Evolutionary conservation across 92 coral and sea anemone species (phyloP), one percentile per base, ranked within the genome.

Genomic region (Pocillopora grandis): DNA sequence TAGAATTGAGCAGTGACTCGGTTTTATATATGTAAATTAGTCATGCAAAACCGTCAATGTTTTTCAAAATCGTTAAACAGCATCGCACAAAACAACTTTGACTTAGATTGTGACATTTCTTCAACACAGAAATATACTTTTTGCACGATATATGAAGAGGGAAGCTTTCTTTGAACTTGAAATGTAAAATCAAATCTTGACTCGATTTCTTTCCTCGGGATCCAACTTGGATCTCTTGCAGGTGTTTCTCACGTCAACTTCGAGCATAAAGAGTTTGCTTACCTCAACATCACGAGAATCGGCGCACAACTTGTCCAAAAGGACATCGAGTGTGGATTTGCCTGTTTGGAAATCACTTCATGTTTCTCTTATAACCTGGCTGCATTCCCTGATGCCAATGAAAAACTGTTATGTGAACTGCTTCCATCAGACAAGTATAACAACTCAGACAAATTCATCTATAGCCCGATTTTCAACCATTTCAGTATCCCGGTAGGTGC

Each of bases 311-410:
- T 17, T 20, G 68, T 63, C 68, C 31, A 19, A 63, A 8, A 19
- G 2, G 31, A 4, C 12, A 63, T 21, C 72, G 72, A 68, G 72
- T 70, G 74, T 70, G 74, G 74, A 3, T 70, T 70, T 70, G 20
- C 23, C 57, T 70, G 56, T 70, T 70, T 70, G 9, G 74, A 12
- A 37, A 70, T 14, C 23, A 16, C 74, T 6, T 70, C 74, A 6
- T 70, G 74, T 33, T 70, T 36, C 18, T 70, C 74, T 14, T 70
- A 36, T 70, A 70, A 70, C 74, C 12, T 37, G 56, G 74, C 74
- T 67, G 68, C 68, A 63, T 63, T 63, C 2, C 68, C 68, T 19
- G 68, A 63, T n/a, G 17, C 17, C 31, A 63, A 63, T 11, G 67
- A 33, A 63, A 63, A 18, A 63, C 67, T 63, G 67, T 63, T 18